These are phyloP conservation scores for Penelope pileata DNA, from an alignment of 2,113 vertebrate species.

Conservation along the genomic window DNA sequence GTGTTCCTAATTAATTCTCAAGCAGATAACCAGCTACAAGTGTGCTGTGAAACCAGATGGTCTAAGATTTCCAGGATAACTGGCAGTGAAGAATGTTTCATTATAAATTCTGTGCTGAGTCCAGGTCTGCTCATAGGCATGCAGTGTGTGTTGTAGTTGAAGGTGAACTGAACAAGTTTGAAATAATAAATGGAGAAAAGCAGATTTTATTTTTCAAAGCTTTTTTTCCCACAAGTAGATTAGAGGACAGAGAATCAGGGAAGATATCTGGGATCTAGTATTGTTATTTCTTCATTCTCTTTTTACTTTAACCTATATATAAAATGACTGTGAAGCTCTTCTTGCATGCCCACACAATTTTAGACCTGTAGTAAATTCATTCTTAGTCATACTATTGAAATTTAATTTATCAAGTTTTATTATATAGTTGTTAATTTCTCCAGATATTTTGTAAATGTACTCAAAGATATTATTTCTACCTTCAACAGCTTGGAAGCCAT, in stretches of 20 bases:
- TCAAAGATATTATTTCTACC: not conserved
- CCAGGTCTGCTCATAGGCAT: not conserved
- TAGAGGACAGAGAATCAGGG: not conserved
- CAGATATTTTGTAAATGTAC: not conserved
- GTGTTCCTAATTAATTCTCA: constrained; percentile 43
- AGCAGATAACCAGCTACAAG: constrained; percentile 18
- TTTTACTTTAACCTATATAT: not conserved
- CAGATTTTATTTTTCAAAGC: not conserved
- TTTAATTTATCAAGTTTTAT: not conserved
- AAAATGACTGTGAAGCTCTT: not conserved
- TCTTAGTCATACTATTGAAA: not conserved
- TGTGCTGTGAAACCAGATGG: constrained; percentile 19
- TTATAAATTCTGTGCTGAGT: constrained; percentile 18
- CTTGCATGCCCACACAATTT: not conserved
- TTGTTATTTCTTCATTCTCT: not conserved
- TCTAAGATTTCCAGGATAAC: constrained; percentile 22
- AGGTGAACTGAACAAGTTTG: constrained; percentile 2
- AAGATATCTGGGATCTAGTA: not conserved
- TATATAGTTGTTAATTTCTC: not conserved
- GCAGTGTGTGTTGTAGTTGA: not conserved
- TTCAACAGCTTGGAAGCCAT: not conserved
- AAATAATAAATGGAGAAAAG: not conserved
- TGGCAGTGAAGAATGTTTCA: not conserved
- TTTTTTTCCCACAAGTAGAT: not conserved
- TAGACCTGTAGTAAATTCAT: not conserved